Conservation (phyloP, 2,797 vertebrate species). For the Cossypha dichroa region DNA sequence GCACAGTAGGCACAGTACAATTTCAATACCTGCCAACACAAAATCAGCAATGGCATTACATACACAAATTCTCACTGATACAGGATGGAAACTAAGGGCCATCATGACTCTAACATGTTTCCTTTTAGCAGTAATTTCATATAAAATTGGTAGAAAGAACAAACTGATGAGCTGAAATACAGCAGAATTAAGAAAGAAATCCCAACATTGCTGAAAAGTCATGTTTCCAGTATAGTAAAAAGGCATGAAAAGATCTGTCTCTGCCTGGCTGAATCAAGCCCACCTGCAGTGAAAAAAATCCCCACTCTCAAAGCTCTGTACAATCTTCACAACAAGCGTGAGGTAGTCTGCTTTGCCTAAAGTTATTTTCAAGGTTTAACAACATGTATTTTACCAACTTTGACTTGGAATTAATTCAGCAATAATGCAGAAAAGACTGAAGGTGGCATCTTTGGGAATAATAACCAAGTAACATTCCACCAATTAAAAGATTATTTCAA, state of each 20-base stretch:
- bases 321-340: not conserved
- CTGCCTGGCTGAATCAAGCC: not conserved
- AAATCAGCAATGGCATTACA: not conserved
- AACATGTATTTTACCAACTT: not conserved
- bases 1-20: not conserved
- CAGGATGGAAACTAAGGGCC: not conserved
- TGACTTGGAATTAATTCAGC: not conserved
- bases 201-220: not conserved
- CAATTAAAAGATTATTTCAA: not conserved
- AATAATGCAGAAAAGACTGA: not conserved
- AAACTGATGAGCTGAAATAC: not conserved
- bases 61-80: not conserved
- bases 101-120: not conserved
- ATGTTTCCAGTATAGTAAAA: not conserved
- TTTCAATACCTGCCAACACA: not conserved
- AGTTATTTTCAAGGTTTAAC: not conserved
- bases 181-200: not conserved
- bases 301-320: not conserved
- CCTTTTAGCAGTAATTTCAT: not conserved
- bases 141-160: not conserved
- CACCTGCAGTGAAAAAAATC: not conserved
- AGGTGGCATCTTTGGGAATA: not conserved
- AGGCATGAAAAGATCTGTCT: not conserved
- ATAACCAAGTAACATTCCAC: not conserved
- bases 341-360: not conserved